A percentile compares a stretch with the other conserved stretches of the same genome.
phyloP scores from a whole-genome alignment of 2,888 invertebrate genomes.

The Malachius bipustulatus region DNA sequence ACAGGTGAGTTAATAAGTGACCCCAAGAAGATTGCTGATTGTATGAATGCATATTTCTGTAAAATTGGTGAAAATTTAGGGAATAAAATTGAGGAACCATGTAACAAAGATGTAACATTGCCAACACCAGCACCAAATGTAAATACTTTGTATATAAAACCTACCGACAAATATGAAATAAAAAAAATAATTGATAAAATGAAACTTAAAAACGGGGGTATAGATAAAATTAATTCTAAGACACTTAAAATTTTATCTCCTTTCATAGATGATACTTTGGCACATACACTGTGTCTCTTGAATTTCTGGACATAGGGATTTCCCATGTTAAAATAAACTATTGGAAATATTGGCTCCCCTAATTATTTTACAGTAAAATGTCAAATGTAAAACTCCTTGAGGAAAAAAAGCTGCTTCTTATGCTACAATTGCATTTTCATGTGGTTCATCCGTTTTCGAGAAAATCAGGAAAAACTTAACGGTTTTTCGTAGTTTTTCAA shows the following conservation, averaged over 20 bases:
- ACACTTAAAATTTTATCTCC: neutral
- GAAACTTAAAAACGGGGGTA: neutral
- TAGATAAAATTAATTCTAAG: conserved; percentile 1
- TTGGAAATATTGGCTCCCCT: too few relatives aligned
- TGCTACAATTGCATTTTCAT: too few relatives aligned
- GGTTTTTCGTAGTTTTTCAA: too few relatives aligned
- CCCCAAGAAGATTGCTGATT: neutral
- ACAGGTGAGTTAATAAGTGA: neutral
- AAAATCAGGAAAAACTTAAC: too few relatives aligned
- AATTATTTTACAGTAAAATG: too few relatives aligned
- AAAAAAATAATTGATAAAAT: neutral
- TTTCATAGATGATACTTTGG: neutral
- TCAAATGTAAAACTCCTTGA: too few relatives aligned
- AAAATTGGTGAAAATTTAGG: neutral
- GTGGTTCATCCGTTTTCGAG: too few relatives aligned
- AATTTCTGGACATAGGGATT: too few relatives aligned
- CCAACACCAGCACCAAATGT: conserved; percentile 1
- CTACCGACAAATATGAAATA: neutral
- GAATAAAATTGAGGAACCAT: neutral
- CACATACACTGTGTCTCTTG: too few relatives aligned
- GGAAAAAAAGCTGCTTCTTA: too few relatives aligned
- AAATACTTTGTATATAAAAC: neutral
- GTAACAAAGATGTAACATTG: neutral
- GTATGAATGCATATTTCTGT: neutral
- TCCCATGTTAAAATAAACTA: too few relatives aligned